Conservation (phyloP, 2,888 invertebrate species). For the Cephus rjabovi region DNA sequence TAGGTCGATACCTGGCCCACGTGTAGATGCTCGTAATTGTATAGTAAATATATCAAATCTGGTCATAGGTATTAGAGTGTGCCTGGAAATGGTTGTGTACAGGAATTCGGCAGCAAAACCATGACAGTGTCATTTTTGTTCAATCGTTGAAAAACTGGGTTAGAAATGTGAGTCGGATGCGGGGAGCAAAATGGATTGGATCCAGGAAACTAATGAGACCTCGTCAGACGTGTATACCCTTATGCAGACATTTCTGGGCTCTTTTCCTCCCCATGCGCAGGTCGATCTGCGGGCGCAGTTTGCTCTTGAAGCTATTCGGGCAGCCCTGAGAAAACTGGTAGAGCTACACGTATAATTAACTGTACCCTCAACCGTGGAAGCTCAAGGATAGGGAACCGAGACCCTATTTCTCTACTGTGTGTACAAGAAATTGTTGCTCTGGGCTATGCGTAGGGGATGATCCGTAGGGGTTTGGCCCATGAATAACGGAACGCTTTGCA, state of each 20-base stretch:
- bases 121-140: no score
- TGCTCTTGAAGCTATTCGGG: not conserved
- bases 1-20: not conserved
- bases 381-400: not conserved
- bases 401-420: conserved; percentile 19
- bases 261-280: not conserved
- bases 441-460: conserved; percentile 35
- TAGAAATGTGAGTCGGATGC: no score
- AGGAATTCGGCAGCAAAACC: not conserved
- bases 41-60: not conserved
- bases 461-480: conserved; percentile 38
- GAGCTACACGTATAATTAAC: not conserved
- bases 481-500: conserved; percentile 33
- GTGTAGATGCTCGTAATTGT: not conserved
- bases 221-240: not conserved
- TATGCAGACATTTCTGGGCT: not conserved
- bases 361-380: not conserved
- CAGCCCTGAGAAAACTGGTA: not conserved
- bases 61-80: fast-evolving
- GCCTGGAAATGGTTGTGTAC: not conserved
- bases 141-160: no score
- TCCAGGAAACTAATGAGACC: not conserved
- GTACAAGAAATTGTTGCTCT: conserved; percentile 38
- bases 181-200: not conserved
- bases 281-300: not conserved